Evolutionary conservation across 2,113 vertebrate genomes (phyloP), one percentile per base, ranked within the genome.

Genomic region (Arvicanthis niloticus): DNA sequence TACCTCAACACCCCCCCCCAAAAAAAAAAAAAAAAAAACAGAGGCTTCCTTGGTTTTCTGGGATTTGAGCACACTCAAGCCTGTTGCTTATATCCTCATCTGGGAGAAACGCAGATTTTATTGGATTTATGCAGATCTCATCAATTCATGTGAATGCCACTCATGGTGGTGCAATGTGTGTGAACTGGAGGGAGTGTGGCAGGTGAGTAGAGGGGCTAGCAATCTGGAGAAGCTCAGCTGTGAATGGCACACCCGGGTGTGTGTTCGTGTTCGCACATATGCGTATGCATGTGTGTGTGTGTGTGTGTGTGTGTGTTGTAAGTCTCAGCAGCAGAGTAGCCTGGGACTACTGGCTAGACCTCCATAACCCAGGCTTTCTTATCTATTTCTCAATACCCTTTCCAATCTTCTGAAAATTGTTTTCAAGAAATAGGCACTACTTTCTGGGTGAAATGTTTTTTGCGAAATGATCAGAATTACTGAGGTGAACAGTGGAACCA

Each of bases 381-480:
- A 4, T 76, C 48, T 72, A 45, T 86, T 92, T 85, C 29, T 51
- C n/a, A 95, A 5, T 24, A 75, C 34, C 24, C 9, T 62, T 45
- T 31, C 5, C 21, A 87, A 78, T 72, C 91, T 94, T 89, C 45
- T 85, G 37, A 93, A 92, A 93, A 22, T 6, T 8, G 21, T 75
- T 65, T 65, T 76, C 12, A 45, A 42, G 31, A 67, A 37, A 10
- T 48, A 48, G 8, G 11, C 15, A 67, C 88, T 48, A 60, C 12
- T 72, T 65, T 13, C 62, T 72, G 76, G 78, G 70, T 91, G n/a
- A 89, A 94, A 91, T 84, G 5, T 31, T 84, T 13, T 95, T 53
- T 45, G 48, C 89, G n/a, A 48, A 88, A 68, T 73, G 16, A 6
- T 91, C 73, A 89, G 34, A 86, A 93, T 40, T 37, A 48, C 58